phyloP scores from a whole-genome alignment of 2,797 vertebrate genomes.

The Poliocrania exsul region DNA sequence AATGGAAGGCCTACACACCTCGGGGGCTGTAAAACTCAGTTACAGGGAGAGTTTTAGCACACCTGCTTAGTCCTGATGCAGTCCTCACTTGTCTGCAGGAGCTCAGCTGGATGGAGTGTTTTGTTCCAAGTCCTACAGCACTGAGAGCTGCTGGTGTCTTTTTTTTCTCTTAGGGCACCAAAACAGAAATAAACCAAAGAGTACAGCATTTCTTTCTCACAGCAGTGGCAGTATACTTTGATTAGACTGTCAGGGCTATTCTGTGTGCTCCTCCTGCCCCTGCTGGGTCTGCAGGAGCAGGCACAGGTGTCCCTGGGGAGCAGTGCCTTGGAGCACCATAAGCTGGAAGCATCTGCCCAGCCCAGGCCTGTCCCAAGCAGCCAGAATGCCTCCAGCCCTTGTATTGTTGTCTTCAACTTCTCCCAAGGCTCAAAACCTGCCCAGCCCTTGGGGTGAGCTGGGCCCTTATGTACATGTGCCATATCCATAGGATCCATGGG shows the following conservation, averaged over 20 bases:
- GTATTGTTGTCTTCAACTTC: not conserved
- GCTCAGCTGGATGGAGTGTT: not conserved
- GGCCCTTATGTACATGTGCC: fast-evolving
- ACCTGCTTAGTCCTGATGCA: not conserved
- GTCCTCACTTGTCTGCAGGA: not conserved
- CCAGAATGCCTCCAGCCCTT: not conserved
- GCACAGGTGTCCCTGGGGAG: not conserved
- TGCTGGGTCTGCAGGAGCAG: not conserved
- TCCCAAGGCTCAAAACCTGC: not conserved
- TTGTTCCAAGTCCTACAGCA: not conserved
- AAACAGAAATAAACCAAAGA: not conserved
- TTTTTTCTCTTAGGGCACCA: not conserved
- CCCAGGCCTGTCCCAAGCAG: not conserved
- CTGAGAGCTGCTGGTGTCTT: not conserved
- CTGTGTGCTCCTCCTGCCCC: not conserved
- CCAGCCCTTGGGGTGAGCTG: not conserved
- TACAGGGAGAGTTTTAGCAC: not conserved
- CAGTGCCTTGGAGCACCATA: not conserved
- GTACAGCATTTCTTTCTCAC: not conserved
- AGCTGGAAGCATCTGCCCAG: not conserved
- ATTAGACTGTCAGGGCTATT: not conserved
- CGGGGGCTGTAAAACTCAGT: not conserved
- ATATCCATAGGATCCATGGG: not conserved
- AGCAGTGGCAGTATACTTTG: not conserved
- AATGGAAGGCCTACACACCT: not conserved